Evolutionary conservation across 2,797 vertebrate species (phyloP), one percentile per base, ranked within the genome.

Genomic region (Lagodon rhomboides): DNA sequence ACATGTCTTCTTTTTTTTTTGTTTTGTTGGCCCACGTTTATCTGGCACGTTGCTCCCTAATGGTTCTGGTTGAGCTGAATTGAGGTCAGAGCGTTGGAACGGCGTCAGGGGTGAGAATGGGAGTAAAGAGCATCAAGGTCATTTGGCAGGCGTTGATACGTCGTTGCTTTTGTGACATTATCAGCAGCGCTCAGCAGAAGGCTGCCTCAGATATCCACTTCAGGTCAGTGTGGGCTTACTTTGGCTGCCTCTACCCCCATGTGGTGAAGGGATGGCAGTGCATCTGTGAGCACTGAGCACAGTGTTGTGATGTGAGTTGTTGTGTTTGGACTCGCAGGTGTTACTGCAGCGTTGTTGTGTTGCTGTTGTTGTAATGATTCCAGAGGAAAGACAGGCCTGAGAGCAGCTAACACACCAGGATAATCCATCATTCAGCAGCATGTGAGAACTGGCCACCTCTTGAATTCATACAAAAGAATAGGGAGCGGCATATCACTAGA

Each of bases 121-220:
- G 91, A 85, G 83, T 73, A 91, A 90, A 91, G 91, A 87, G 85
- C 90, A 92, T 89, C 84, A 82, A 88, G 94, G 92, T 93, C 83
- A 87, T 88, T 86, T 87, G 88, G 91, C 88, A 79, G 70, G 59
- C 61, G 66, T 70, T 78, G n/a, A 72, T 51, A 63, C 82, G 82
- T 75, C 59, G 12, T 58, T 87, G 77, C 85, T 82, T 71, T 30
- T 75, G 85, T 87, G 89, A 84, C 82, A 85, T 83, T 89, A 90
- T 92, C 87, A 88, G 87, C 80, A 55, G 59, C 49, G 72, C 53
- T 79, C 79, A 85, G 79, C 81, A 88, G 83, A 82, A 74, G 78
- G 76, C 58, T 43, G 75, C 59, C 77, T 85, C 70, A 73, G 64
- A 83, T 79, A 54, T 12, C 22, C 49, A 64, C 49, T 15, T 66